phyloP scores from a whole-genome alignment of 2,113 vertebrate species.

The Hepsetus odoe region DNA sequence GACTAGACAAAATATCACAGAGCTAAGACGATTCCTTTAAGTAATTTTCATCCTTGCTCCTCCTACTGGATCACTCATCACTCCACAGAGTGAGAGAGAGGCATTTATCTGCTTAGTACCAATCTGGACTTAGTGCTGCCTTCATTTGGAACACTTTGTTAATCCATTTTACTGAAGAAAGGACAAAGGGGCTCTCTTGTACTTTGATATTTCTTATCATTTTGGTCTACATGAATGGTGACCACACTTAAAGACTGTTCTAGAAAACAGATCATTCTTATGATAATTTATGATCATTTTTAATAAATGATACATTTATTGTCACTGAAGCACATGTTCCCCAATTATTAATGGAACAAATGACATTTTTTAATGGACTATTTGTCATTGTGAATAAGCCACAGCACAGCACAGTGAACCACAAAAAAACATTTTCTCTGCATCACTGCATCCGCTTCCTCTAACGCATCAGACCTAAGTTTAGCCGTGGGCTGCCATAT shows the following conservation, averaged over 20 bases:
- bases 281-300: not conserved
- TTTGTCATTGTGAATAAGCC: no score
- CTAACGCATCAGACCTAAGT: no score
- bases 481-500: no score
- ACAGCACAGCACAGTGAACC: no score
- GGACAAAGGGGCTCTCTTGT: slow-evolving; percentile 63
- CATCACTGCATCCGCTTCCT: no score
- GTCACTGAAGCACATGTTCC: not conserved
- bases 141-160: slow-evolving; percentile 72
- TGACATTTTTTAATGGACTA: not conserved
- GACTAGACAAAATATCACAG: slow-evolving; percentile 31
- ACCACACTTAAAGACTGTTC: slow-evolving; percentile 4
- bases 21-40: slow-evolving; percentile 20
- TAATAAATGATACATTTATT: not conserved
- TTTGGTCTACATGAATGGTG: not conserved
- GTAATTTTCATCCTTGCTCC: slow-evolving; percentile 34
- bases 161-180: slow-evolving; percentile 83
- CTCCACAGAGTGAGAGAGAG: slow-evolving; percentile 62
- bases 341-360: not conserved
- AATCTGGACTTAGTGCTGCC: slow-evolving; percentile 80
- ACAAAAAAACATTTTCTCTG: no score
- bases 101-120: slow-evolving; percentile 85
- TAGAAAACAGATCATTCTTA: not conserved
- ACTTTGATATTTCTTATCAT: slow-evolving; percentile 9
- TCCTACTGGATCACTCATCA: slow-evolving; percentile 61